These are phyloP conservation scores for Rutilus rutilus DNA, from an alignment of 2,113 vertebrate species.

Conservation along the genomic window DNA sequence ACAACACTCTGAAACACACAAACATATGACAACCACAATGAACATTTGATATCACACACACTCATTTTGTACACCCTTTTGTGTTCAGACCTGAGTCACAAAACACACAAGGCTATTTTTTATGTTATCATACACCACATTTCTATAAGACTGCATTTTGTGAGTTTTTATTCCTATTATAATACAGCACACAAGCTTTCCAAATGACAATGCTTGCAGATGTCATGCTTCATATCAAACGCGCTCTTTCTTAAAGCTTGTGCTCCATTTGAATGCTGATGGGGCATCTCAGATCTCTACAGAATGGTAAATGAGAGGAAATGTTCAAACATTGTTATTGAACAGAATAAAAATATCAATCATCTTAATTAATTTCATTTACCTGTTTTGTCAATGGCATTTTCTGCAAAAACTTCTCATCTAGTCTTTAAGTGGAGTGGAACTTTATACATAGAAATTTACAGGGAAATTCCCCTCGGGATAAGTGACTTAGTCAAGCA, in stretches of 20 bases:
- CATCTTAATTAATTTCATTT: neutral
- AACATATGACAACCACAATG: conserved; percentile 13
- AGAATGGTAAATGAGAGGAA: neutral
- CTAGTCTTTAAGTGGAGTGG: neutral
- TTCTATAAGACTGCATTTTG: neutral
- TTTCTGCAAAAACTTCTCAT: neutral
- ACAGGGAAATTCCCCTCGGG: neutral
- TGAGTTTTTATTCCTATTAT: neutral
- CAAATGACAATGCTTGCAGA: neutral
- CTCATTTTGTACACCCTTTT: no score
- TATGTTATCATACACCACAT: neutral
- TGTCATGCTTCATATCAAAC: neutral
- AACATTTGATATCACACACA: neutral
- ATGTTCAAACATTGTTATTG: neutral
- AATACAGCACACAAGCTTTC: neutral
- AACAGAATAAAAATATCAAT: no score
- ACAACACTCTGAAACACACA: conserved; percentile 60
- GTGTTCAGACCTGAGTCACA: neutral
- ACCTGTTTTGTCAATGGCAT: neutral
- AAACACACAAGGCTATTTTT: neutral
- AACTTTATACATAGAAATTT: neutral
- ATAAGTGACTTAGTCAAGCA: neutral
- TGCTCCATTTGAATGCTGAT: neutral
- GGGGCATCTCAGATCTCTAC: neutral
- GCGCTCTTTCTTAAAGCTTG: neutral